These are phyloP conservation scores for Plemyria rubiginata DNA, from an alignment of 2,888 invertebrate genomes.

Conservation along the genomic window DNA sequence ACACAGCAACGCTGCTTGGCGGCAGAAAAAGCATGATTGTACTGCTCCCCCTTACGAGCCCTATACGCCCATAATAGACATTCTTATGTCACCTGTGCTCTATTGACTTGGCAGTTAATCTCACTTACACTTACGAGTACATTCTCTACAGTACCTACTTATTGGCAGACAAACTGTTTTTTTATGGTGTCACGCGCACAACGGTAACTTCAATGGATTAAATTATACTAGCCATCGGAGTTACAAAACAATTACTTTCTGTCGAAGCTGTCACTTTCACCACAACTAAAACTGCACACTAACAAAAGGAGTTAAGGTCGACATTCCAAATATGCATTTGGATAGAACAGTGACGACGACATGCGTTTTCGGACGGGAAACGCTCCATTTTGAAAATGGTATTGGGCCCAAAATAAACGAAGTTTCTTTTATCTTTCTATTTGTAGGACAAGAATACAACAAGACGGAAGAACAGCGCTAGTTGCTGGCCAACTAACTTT, in stretches of 20 bases:
- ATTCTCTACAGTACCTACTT: conserved; percentile 5
- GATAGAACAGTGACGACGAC: conserved; percentile 63
- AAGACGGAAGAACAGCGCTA: too few species aligned
- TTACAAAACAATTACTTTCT: conserved; percentile 67
- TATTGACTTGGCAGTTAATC: conserved; percentile 8
- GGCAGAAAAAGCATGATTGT: too few species aligned
- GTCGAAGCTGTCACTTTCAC: conserved; percentile 62
- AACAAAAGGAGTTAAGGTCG: conserved; percentile 43
- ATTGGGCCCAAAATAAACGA: conserved; percentile 33
- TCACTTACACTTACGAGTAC: conserved; percentile 6
- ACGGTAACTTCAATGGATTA: conserved; percentile 59
- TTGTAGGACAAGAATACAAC: background rate
- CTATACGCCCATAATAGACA: background rate
- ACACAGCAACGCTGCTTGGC: too few species aligned
- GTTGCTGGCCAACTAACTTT: too few species aligned
- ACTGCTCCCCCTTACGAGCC: too few species aligned
- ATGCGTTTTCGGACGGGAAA: conserved; percentile 64
- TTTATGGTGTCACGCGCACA: conserved; percentile 20
- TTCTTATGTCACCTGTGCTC: background rate
- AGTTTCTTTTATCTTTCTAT: conserved; percentile 31
- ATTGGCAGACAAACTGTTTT: conserved; percentile 15
- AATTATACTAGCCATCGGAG: conserved; percentile 54
- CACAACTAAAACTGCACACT: conserved; percentile 46
- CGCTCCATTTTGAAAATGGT: conserved; percentile 54
- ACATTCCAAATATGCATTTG: conserved; percentile 46